These are phyloP conservation scores for Achatina immaculata DNA, from an alignment of 1,140 invertebrate species.

Conservation along the genomic window DNA sequence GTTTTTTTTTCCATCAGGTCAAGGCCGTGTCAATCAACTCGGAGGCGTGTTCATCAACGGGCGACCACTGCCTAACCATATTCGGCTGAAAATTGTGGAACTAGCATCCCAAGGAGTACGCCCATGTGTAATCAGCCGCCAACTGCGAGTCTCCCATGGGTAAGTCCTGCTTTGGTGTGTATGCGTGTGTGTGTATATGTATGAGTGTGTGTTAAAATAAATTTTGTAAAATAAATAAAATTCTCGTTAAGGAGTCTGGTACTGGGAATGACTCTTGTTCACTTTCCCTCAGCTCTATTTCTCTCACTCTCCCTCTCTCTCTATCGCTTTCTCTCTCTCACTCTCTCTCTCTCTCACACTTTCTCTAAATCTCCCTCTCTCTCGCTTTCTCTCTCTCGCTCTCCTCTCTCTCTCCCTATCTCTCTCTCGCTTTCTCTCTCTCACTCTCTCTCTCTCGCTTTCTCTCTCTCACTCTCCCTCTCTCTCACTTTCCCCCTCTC, in stretches of 20 bases:
- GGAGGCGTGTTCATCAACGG: slow-evolving; percentile 98
- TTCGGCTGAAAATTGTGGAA: slow-evolving; percentile 94
- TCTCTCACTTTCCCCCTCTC: no score
- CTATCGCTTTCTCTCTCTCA: no score
- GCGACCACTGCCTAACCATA: slow-evolving; percentile 93
- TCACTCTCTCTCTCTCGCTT: no score
- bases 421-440: no score
- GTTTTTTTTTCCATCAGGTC: slow-evolving; percentile 54
- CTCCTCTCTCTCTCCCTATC: no score
- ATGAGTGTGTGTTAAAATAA: neutral
- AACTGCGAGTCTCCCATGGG: slow-evolving; percentile 93
- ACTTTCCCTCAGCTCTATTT: no score
- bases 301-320: no score
- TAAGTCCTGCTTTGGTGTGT: slow-evolving; percentile 1
- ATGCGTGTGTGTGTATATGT: slow-evolving; percentile 2
- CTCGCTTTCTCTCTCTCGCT: no score
- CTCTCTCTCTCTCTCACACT: no score
- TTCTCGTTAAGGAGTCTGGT: neutral
- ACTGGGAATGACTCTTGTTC: neutral
- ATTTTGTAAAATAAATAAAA: neutral
- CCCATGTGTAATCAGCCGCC: slow-evolving; percentile 94
- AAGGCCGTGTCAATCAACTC: slow-evolving; percentile 94
- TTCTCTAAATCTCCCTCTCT: no score
- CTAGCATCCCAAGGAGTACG: slow-evolving; percentile 91
- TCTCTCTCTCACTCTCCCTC: no score